Evolutionary conservation across 2,888 invertebrate genomes (phyloP).

Genomic region (Hemithea aestivaria): DNA sequence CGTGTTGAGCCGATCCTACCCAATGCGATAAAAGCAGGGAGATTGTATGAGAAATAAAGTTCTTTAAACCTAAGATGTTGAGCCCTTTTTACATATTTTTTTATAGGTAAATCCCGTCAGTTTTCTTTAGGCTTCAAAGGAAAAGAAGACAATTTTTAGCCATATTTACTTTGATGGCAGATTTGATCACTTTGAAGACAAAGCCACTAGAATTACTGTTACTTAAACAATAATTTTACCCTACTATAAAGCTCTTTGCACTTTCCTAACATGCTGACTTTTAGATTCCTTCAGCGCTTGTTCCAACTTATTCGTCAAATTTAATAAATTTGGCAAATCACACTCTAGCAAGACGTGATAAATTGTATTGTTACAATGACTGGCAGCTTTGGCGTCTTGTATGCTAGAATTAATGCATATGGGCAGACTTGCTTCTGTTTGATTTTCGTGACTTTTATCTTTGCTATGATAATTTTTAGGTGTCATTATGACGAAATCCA

Average conservation of each 20-base stretch:
- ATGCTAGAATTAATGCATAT: conserved; percentile 47
- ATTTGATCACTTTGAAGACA: no score
- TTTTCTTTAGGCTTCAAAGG: no score
- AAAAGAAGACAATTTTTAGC: no score
- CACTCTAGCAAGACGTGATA: conserved; percentile 68
- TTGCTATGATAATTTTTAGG: conserved; percentile 53
- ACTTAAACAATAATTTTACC: no score
- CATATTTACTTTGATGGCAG: no score
- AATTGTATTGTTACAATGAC: conserved; percentile 64
- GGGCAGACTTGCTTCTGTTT: conserved; percentile 23
- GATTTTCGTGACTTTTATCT: conserved; percentile 27
- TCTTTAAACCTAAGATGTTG: no score
- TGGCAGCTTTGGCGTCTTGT: conserved; percentile 61
- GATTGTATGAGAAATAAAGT: no score
- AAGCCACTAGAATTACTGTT: no score
- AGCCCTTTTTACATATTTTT: no score
- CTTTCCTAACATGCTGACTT: conserved; percentile 77
- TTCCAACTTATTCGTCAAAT: conserved; percentile 75
- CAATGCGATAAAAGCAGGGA: no score
- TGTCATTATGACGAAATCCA: conserved; percentile 59
- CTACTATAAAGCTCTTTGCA: conserved; percentile 64
- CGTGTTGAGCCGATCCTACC: no score
- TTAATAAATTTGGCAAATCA: conserved; percentile 76
- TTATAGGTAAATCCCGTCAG: no score
- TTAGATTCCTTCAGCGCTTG: conserved; percentile 78